Percentiles rank a stretch among this genome's conserved stretches.
Evolutionary conservation across 1,140 invertebrate genomes (phyloP).

Genomic region (Aplysia californica): DNA sequence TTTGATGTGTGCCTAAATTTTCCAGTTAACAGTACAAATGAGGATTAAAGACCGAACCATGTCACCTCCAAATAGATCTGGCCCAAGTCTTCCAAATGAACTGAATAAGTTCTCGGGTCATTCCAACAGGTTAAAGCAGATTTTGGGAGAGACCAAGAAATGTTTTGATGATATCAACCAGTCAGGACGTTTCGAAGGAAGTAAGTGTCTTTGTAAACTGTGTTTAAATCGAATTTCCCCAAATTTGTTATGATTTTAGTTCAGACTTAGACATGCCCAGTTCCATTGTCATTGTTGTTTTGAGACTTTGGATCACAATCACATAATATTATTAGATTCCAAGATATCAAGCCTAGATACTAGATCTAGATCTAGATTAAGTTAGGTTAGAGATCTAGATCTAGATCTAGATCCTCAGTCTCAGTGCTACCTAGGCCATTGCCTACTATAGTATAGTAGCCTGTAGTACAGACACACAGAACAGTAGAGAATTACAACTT

Average conservation of each 20-base stretch:
- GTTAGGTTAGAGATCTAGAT: no score
- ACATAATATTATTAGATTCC: background rate
- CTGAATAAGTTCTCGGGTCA: constrained; percentile 71
- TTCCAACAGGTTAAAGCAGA: constrained; percentile 70
- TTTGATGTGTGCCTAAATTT: no score
- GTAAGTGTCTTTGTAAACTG: constrained; percentile 67
- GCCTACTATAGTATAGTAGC: background rate
- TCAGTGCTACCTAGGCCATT: background rate
- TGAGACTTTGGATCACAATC: background rate
- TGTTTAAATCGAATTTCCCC: background rate
- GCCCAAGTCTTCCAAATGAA: constrained; percentile 68
- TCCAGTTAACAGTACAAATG: no score
- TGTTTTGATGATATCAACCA: constrained; percentile 75
- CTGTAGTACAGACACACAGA: no score
- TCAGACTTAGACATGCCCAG: no score
- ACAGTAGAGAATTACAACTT: no score
- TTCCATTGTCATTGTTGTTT: background rate
- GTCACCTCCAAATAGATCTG: no score
- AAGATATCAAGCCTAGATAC: constrained; percentile 9
- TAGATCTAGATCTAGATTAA: no score
- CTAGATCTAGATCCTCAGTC: no score
- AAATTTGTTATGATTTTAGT: no score
- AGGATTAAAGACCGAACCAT: no score
- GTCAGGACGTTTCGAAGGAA: constrained; percentile 74
- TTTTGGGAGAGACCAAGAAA: constrained; percentile 77